phyloP scores from a whole-genome alignment of 2,888 invertebrate genomes.

The Sicus ferrugineus region DNA sequence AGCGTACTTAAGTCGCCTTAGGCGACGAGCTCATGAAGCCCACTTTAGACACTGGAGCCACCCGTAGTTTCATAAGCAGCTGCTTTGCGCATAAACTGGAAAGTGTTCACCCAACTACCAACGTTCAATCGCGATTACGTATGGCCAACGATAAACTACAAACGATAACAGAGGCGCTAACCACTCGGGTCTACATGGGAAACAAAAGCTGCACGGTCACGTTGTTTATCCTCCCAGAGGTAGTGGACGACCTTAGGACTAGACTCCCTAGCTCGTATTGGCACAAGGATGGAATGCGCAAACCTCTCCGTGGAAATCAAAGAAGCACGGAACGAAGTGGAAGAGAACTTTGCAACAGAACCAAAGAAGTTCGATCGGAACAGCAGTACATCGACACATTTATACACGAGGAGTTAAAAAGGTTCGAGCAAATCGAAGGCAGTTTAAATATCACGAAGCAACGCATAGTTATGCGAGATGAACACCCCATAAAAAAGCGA shows the following conservation, averaged over 20 bases:
- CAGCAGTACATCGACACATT: not conserved
- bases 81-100: not conserved
- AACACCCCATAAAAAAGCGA: conserved; percentile 10
- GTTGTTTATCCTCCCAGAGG: too few relatives aligned
- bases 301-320: too few relatives aligned
- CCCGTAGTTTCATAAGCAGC: not conserved
- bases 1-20: too few relatives aligned
- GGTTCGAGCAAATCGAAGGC: not conserved
- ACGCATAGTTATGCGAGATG: conserved; percentile 18
- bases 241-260: too few relatives aligned
- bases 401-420: not conserved
- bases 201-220: too few relatives aligned
- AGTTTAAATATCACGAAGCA: not conserved
- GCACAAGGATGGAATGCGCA: too few relatives aligned
- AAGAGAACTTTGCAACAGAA: not conserved
- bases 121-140: not conserved
- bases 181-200: not conserved
- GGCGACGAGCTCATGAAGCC: too few relatives aligned
- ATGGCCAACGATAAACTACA: not conserved
- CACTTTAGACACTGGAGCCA: not conserved
- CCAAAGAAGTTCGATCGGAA: not conserved
- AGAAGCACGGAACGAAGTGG: too few relatives aligned
- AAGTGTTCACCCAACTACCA: not conserved
- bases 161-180: not conserved
- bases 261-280: too few relatives aligned